Base-by-base conservation (phyloP, 2,888 invertebrate species). In the Rotaria macrura region DNA sequence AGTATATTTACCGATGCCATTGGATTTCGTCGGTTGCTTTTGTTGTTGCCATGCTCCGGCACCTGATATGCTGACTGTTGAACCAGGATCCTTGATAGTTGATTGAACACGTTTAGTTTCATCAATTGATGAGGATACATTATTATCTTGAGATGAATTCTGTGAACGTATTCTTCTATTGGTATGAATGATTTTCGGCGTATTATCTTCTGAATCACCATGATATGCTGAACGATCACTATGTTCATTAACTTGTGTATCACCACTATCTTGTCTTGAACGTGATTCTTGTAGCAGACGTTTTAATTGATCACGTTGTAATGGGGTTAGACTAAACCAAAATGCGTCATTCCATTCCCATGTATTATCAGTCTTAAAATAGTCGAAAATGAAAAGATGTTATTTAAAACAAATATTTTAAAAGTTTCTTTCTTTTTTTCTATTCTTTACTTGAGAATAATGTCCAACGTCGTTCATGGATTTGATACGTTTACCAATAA, bases 11-110 rank as follows among this genome's bases (percentile, higher is more conserved):
- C 43, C 43, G n/a, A 79, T 79, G 14, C 79, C 79, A 34, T 17
- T 14, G 5, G 79, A 79, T 43, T 9, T 12, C 25, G 38, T 38
- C 43, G 40, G n/a, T 79, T 79, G 79, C 14, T 25, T 40, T n/a
- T 79, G 79, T 79, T 79, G 79, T 79, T 79, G 79, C 79, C 79
- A 79, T 79, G 79, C 79, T 25, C 79, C 79, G 25, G 79, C 79
- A 43, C 79, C 79, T 7, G 25, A 43, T 25, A 79, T 14, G 10
- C 43, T 43, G 0, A 79, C 79, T 14, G 79, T 79, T 10, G n/a
- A 43, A 43, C 79, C 79, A 9, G 79, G 43, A 43, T 79, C 79
- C 9, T 43, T 43, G 4, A 4, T 43, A 20, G 25, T 79, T 14
- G 79, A 25, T n/a, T 79, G 43, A 14, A 79, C 14, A 43, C 25